phyloP scores from a whole-genome alignment of 2,888 invertebrate genomes.

The Gymnocheta viridis region DNA sequence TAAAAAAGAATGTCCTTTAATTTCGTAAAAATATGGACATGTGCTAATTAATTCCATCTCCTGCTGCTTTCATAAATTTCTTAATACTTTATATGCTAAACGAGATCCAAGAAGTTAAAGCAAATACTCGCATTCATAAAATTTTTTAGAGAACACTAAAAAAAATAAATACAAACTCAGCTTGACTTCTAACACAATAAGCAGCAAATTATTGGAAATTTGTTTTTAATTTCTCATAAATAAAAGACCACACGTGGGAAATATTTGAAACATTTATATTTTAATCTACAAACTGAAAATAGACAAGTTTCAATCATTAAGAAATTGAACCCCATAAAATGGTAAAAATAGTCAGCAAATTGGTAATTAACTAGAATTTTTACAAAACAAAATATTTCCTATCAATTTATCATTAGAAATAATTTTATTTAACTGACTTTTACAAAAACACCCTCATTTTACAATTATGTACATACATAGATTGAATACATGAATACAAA shows the following conservation, averaged over 20 bases:
- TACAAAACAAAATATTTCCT: background rate
- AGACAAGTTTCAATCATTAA: too few relatives aligned
- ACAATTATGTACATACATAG: too few relatives aligned
- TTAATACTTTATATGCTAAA: too few relatives aligned
- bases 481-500: too few relatives aligned
- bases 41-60: background rate
- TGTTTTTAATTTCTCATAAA: background rate
- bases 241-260: background rate
- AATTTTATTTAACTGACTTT: background rate
- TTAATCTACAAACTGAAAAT: too few relatives aligned
- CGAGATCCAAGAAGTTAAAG: too few relatives aligned
- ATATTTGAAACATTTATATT: background rate
- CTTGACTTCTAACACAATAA: background rate
- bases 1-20: too few relatives aligned
- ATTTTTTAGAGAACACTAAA: background rate
- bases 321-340: too few relatives aligned
- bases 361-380: too few relatives aligned
- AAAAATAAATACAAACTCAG: background rate
- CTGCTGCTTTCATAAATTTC: background rate
- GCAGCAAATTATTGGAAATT: background rate
- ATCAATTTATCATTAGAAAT: background rate
- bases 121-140: background rate
- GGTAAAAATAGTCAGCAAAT: too few relatives aligned
- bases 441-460: background rate
- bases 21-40: background rate